Evolutionary conservation across 1,140 invertebrate species (phyloP).

Genomic region (Tetramorium simillimum): DNA sequence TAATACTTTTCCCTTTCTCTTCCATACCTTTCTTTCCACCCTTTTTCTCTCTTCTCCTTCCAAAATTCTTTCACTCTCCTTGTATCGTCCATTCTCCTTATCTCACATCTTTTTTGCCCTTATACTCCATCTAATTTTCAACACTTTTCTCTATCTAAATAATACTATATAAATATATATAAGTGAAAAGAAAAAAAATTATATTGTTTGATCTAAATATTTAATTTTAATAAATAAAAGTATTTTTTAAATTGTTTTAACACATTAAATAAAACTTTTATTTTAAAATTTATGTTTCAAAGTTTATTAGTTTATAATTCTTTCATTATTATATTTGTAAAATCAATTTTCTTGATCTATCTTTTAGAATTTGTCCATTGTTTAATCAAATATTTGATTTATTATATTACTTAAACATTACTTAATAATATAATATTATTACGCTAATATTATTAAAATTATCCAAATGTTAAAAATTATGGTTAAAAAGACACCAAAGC

Average conservation of each 20-base stretch:
- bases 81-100: too few species aligned
- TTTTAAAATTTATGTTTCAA: not conserved
- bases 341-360: not conserved
- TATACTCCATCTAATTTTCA: too few species aligned
- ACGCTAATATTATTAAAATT: not conserved
- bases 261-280: not conserved
- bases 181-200: not conserved
- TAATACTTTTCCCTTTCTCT: too few species aligned
- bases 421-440: not conserved
- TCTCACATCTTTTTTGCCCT: too few species aligned
- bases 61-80: too few species aligned
- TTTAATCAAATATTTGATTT: not conserved
- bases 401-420: not conserved
- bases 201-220: not conserved
- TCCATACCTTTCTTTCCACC: too few species aligned
- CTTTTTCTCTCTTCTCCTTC: too few species aligned
- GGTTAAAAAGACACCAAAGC: too few species aligned
- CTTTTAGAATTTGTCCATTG: not conserved
- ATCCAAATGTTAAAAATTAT: too few species aligned
- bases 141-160: too few species aligned
- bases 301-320: not conserved
- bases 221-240: not conserved
- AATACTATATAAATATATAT: not conserved
- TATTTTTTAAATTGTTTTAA: not conserved
- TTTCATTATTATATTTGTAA: not conserved